Conservation (phyloP, 2,113 vertebrate genomes). For the Oreochromis niloticus region DNA sequence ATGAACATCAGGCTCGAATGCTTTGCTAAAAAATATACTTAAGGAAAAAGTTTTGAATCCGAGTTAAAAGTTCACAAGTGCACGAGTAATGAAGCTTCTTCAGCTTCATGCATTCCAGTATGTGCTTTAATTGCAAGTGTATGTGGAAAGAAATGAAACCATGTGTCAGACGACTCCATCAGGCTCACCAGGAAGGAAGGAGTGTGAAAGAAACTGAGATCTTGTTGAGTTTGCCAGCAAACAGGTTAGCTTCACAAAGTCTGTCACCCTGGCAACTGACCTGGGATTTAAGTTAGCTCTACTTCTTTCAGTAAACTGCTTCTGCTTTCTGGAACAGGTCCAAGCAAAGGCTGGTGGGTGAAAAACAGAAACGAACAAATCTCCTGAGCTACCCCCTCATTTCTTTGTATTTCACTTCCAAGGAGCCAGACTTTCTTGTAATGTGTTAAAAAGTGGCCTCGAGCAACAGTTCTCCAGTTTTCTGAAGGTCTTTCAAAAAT, state of each 20-base stretch:
- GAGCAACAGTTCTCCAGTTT: not conserved
- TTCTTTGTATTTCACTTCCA: not conserved
- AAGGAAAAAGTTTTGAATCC: not conserved
- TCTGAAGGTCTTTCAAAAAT: not conserved
- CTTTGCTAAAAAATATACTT: not conserved
- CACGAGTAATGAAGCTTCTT: not conserved
- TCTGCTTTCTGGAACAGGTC: not conserved
- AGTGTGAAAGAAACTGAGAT: not conserved
- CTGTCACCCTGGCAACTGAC: not conserved
- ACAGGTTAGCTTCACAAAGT: not conserved
- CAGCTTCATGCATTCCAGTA: fast-evolving
- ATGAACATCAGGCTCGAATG: not conserved
- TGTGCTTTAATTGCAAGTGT: not conserved
- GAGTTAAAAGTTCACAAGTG: not conserved
- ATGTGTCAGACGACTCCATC: not conserved
- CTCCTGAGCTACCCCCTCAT: not conserved
- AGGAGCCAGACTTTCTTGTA: not conserved
- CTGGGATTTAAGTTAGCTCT: not conserved
- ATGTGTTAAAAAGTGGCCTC: not conserved
- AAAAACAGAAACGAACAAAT: not conserved
- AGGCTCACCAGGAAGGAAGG: fast-evolving
- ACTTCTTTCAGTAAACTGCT: not conserved
- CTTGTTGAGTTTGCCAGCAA: not conserved
- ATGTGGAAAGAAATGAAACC: no score
- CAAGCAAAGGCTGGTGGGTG: not conserved